Conservation (phyloP, 2,113 vertebrate species). For the Chaetura pelagica region DNA sequence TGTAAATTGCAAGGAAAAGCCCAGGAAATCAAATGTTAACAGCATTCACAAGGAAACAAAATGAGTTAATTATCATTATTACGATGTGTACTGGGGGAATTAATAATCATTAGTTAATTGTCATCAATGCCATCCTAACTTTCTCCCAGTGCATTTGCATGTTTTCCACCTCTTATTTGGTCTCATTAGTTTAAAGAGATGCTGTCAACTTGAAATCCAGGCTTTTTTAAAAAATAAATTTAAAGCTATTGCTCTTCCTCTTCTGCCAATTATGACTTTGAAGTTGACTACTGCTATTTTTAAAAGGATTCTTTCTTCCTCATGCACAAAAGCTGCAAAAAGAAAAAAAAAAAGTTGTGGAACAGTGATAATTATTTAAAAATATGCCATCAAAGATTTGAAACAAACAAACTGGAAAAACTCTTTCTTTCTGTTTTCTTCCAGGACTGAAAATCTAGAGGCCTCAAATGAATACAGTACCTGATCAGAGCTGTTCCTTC, state of each 20-base stretch:
- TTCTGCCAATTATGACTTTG: neutral
- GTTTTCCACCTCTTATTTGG: neutral
- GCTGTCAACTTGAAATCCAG: neutral
- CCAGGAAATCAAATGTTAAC: conserved; percentile 42
- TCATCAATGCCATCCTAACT: neutral
- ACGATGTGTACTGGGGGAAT: conserved; percentile 11
- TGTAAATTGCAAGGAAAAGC: conserved; percentile 37
- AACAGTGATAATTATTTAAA: neutral
- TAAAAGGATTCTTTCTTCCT: neutral
- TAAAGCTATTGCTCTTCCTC: neutral
- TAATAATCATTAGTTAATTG: conserved; percentile 12
- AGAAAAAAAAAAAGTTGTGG: neutral
- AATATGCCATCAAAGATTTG: neutral
- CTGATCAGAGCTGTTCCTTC: conserved; percentile 13
- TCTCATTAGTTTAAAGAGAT: conserved; percentile 24
- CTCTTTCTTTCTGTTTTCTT: neutral
- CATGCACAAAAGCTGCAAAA: neutral
- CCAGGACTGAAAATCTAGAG: neutral
- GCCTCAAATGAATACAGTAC: neutral
- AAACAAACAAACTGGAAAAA: conserved; percentile 6
- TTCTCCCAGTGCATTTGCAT: conserved; percentile 10
- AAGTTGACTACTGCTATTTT: neutral
- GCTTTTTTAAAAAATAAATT: neutral
- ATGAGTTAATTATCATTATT: conserved; percentile 40
- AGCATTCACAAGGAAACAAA: conserved; percentile 21